A percentile compares a stretch with the other conserved stretches of the same genome.
Evolutionary conservation across 1,140 invertebrate genomes (phyloP).

Genomic region (Temnothorax longispinosus): DNA sequence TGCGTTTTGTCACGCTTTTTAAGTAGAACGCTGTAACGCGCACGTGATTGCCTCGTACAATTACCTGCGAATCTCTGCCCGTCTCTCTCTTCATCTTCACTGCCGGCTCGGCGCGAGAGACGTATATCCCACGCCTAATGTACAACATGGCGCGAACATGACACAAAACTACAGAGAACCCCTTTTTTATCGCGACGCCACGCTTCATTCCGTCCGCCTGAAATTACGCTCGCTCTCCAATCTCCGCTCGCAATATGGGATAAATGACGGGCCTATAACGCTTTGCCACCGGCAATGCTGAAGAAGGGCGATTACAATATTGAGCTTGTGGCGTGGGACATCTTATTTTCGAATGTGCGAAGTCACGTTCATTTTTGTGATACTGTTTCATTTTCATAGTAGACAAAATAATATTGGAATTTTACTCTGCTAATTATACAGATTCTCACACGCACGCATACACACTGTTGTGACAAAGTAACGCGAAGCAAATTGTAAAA

Average conservation of each 20-base stretch:
- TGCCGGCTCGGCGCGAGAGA: conserved; percentile 42
- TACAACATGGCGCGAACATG: conserved; percentile 72
- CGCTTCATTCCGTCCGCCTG: conserved; percentile 67
- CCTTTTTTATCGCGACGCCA: conserved; percentile 63
- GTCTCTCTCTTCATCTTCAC: conserved; percentile 29
- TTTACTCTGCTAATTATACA: background rate
- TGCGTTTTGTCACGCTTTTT: conserved; percentile 78
- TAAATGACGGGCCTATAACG: conserved; percentile 46
- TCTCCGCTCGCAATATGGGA: conserved; percentile 45
- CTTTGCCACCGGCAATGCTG: conserved; percentile 38
- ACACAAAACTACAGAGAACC: conserved; percentile 65
- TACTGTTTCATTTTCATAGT: background rate
- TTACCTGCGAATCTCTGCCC: conserved; percentile 72
- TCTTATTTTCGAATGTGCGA: conserved; percentile 1
- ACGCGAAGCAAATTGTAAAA: background rate
- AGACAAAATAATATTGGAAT: background rate
- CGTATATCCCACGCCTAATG: conserved; percentile 70
- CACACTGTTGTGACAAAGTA: background rate
- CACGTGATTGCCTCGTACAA: conserved; percentile 78
- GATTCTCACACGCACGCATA: background rate
- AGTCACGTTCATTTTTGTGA: background rate
- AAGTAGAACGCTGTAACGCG: conserved; percentile 76
- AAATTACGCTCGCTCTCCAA: conserved; percentile 64
- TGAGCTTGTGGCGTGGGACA: conserved; percentile 41
- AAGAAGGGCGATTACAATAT: conserved; percentile 34